Evolutionary conservation across 2,888 invertebrate genomes (phyloP), one percentile per base, ranked within the genome.

Genomic region (Eumacrocentrus americanus): DNA sequence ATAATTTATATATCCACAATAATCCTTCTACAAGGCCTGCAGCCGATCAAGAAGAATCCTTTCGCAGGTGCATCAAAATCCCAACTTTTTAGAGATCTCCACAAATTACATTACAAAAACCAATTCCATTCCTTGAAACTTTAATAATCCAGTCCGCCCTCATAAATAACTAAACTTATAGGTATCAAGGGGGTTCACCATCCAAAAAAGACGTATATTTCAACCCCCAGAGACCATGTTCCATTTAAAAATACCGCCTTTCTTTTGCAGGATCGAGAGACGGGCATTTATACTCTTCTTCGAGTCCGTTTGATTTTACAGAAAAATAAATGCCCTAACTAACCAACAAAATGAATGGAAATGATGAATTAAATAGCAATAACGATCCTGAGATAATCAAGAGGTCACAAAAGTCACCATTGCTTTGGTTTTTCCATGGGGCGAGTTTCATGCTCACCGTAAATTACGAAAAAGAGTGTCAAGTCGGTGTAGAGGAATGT

Each of bases 401-500:
- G 1, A n/a, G 23, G 37, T 23, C 16, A 5, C 22, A 23, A 23
- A n/a, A 18, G 51, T 47, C 40, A 34, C 16, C 40, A 55, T 54
- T 50, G n/a, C n/a, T n/a, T n/a, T n/a, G 25, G 46, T 37, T 47
- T 60, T 62, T 60, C 58, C 61, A 62, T 52, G 59, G 52, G 55
- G 61, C 16, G 58, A 51, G 35, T 47, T 52, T 59, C 53, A 59
- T 59, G 53, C 53, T 37, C 53, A 67, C 66, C 67, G 71, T 72
- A 76, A 75, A 75, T 76, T 75, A 75, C 71, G 75, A 75, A 74
- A 76, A 77, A 74, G 73, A 77, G 74, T 79, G 77, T 75, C 77
- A 75, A 78, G 76, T 77, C 75, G 64, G 72, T 72, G 72, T 72
- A 80, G n/a, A n/a, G 86, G 87, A 88, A 87, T 87, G 87, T 87